These are phyloP conservation scores for Hephaestus fuliginosus DNA, from an alignment of 2,797 vertebrate genomes.

Conservation along the genomic window DNA sequence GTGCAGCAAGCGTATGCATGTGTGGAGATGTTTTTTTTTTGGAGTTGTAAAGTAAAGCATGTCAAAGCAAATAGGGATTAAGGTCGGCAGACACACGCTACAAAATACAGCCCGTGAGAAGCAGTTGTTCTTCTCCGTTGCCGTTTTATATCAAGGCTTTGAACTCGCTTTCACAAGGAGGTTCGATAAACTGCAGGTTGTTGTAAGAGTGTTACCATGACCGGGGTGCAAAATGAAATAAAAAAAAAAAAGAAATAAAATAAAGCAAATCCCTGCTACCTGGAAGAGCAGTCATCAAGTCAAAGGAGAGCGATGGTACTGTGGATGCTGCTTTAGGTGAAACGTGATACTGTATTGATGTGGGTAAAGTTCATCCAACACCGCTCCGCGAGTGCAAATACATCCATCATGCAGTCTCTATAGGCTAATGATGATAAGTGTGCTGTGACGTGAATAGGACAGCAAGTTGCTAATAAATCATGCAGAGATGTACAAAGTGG, in stretches of 20 bases:
- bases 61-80: not conserved
- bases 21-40: not conserved
- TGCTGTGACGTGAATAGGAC: conserved; percentile 13
- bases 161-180: conserved; percentile 7
- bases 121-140: conserved; percentile 20
- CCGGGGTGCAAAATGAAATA: not conserved
- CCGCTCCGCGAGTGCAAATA: conserved; percentile 19
- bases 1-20: not conserved
- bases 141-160: conserved; percentile 5
- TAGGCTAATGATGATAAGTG: not conserved
- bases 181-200: conserved; percentile 30
- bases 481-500: not conserved
- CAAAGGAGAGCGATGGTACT: conserved; percentile 3
- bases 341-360: not conserved
- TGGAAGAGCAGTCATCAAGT: conserved; percentile 3
- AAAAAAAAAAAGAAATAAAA: not conserved
- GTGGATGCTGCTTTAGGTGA: not conserved
- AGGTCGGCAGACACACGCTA: not conserved
- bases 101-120: conserved; percentile 1
- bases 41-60: conserved; percentile 6
- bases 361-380: conserved; percentile 3
- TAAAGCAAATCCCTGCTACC: conserved; percentile 7
- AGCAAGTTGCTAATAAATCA: conserved; percentile 9
- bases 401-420: conserved; percentile 5
- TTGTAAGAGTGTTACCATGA: conserved; percentile 23